Evolutionary conservation across 1,140 invertebrate genomes (phyloP).

Genomic region (Drosophila lacteicornis): DNA sequence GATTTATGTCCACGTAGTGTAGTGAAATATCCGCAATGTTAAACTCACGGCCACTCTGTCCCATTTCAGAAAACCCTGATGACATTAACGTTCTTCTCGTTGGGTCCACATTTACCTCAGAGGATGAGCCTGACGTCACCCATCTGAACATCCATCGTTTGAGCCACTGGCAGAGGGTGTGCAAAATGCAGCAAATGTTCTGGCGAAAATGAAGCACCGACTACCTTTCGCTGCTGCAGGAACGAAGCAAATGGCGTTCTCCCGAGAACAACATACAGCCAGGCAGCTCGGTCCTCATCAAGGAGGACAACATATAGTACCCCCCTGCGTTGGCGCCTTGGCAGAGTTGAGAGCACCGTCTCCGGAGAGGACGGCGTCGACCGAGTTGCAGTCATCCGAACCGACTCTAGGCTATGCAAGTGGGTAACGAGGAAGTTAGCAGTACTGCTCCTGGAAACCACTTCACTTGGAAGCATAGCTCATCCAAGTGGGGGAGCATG

Average conservation of each 20-base stretch:
- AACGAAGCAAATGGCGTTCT: slow-evolving; percentile 3
- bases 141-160: slow-evolving; percentile 13
- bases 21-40: slow-evolving; percentile 9
- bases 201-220: slow-evolving; percentile 2
- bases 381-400: slow-evolving; percentile 7
- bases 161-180: slow-evolving; percentile 16
- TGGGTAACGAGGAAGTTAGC: background rate
- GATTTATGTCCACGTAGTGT: slow-evolving; percentile 1
- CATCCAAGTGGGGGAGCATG: slow-evolving; percentile 2
- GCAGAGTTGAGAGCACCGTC: slow-evolving; percentile 8
- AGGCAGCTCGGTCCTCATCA: slow-evolving; percentile 1
- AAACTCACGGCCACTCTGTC: slow-evolving; percentile 12
- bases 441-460: slow-evolving; percentile 2
- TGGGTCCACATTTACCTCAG: background rate
- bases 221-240: slow-evolving; percentile 14
- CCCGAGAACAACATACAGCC: background rate
- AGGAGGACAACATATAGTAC: slow-evolving; percentile 4
- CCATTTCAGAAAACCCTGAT: slow-evolving; percentile 13
- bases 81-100: slow-evolving; percentile 6
- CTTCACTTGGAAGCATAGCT: background rate
- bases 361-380: background rate
- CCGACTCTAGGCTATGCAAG: background rate
- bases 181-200: slow-evolving; percentile 15
- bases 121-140: background rate
- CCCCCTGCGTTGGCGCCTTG: slow-evolving; percentile 3